Conservation (phyloP, 2,797 vertebrate genomes). For the Delichon dasypus region DNA sequence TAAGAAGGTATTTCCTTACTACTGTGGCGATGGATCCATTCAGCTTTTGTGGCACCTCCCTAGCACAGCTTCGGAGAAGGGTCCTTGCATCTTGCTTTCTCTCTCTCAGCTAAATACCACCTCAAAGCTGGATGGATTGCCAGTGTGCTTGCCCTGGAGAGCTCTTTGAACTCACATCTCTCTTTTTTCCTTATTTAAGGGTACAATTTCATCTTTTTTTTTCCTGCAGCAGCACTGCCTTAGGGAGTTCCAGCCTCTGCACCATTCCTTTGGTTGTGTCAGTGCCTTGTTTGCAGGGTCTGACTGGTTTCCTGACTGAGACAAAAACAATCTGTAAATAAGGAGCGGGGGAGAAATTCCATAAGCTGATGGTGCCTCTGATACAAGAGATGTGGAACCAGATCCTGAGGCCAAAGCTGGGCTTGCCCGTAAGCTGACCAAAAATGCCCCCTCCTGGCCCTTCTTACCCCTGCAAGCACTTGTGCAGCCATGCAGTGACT, state of each 20-base stretch:
- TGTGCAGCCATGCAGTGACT: background rate
- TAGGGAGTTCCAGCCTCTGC: background rate
- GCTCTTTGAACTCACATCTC: background rate
- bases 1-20: background rate
- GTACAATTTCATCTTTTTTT: background rate
- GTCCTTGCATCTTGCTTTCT: background rate
- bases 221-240: background rate
- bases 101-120: background rate
- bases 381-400: background rate
- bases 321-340: background rate
- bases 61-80: background rate
- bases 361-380: background rate
- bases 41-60: background rate
- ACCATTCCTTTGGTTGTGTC: background rate
- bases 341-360: background rate
- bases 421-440: slow-evolving; percentile 25
- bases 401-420: background rate
- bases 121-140: background rate
- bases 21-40: background rate
- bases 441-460: slow-evolving; percentile 66
- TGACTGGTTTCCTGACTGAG: background rate
- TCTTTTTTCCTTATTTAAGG: slow-evolving; percentile 9
- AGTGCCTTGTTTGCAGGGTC: background rate
- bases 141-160: background rate
- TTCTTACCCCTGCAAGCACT: slow-evolving; percentile 38